phyloP scores from a whole-genome alignment of 1,140 invertebrate genomes.

The Platyura marginata region DNA sequence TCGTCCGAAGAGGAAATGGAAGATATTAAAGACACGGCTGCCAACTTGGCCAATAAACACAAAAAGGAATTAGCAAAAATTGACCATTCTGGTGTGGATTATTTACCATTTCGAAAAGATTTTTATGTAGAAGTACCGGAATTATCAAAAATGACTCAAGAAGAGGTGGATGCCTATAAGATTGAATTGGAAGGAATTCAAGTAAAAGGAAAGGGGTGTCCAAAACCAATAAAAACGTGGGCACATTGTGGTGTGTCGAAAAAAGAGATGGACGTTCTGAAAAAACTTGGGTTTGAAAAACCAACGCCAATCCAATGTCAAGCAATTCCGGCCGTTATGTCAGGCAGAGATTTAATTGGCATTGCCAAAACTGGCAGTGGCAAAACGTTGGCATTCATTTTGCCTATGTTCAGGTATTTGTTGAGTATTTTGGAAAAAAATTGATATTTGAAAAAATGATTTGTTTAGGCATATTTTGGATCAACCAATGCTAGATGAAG shows the following conservation, averaged over 20 bases:
- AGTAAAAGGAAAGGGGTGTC: conserved; percentile 74
- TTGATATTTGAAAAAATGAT: no score
- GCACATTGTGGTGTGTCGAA: conserved; percentile 96
- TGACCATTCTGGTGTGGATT: conserved; percentile 67
- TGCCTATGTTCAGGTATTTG: conserved; percentile 93
- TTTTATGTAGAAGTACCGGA: conserved; percentile 86
- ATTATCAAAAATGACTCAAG: conserved; percentile 72
- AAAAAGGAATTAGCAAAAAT: conserved; percentile 80
- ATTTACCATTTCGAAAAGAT: conserved; percentile 80
- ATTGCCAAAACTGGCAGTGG: conserved; percentile 99
- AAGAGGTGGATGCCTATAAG: conserved; percentile 75
- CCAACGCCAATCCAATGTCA: conserved; percentile 98
- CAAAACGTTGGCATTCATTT: conserved; percentile 93
- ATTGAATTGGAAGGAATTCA: conserved; percentile 68
- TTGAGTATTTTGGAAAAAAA: neutral
- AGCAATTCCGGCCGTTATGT: conserved; percentile 98
- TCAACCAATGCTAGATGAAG: conserved; percentile 81
- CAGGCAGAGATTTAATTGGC: conserved; percentile 88
- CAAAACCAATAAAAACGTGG: conserved; percentile 93
- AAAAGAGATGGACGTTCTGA: conserved; percentile 87
- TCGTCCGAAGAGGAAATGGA: conserved; percentile 93
- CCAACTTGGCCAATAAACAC: conserved; percentile 72
- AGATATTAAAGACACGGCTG: conserved; percentile 80
- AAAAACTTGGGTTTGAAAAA: conserved; percentile 85
- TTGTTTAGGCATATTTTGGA: conserved; percentile 81